Evolutionary conservation across 2,888 invertebrate genomes (phyloP).

Genomic region (Sceliomorpha sp.): DNA sequence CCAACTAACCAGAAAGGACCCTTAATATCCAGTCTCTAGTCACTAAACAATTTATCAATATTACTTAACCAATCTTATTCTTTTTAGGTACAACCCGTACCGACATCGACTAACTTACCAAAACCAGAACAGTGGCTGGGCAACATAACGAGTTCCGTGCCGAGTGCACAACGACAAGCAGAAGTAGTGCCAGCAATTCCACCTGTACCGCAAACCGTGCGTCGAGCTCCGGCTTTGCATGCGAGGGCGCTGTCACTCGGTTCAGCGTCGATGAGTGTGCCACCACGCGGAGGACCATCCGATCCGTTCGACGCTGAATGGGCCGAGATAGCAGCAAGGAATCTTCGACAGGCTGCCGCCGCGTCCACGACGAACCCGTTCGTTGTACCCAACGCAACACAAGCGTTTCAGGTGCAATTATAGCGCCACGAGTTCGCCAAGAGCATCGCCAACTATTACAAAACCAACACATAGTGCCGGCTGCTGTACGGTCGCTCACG

Average conservation of each 20-base stretch:
- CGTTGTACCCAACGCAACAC: conserved; percentile 81
- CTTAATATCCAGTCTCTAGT: too few relatives aligned
- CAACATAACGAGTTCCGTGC: conserved; percentile 85
- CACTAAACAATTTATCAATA: too few relatives aligned
- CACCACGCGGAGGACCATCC: conserved; percentile 66
- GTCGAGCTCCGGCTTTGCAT: conserved; percentile 83
- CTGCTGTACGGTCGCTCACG: too few relatives aligned
- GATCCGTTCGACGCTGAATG: conserved; percentile 94
- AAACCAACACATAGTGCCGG: conserved; percentile 67
- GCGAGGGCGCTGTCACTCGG: conserved; percentile 82
- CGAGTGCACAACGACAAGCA: conserved; percentile 77
- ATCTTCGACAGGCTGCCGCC: conserved; percentile 76
- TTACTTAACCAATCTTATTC: too few relatives aligned
- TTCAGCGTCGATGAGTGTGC: conserved; percentile 76
- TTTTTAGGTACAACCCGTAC: conserved; percentile 77
- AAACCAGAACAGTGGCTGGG: conserved; percentile 93
- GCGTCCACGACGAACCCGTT: conserved; percentile 84
- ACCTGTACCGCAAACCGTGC: conserved; percentile 53
- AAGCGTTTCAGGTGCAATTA: conserved; percentile 84
- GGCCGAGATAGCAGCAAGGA: conserved; percentile 85
- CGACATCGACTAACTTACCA: conserved; percentile 82
- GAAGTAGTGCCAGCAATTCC: conserved; percentile 57
- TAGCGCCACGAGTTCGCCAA: conserved; percentile 79
- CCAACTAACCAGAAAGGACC: too few relatives aligned
- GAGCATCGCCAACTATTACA: conserved; percentile 72